A percentile compares a stretch with the other conserved stretches of the same genome.
These are phyloP conservation scores for Carassius auratus DNA, from an alignment of 2,113 vertebrate species.

Conservation along the genomic window DNA sequence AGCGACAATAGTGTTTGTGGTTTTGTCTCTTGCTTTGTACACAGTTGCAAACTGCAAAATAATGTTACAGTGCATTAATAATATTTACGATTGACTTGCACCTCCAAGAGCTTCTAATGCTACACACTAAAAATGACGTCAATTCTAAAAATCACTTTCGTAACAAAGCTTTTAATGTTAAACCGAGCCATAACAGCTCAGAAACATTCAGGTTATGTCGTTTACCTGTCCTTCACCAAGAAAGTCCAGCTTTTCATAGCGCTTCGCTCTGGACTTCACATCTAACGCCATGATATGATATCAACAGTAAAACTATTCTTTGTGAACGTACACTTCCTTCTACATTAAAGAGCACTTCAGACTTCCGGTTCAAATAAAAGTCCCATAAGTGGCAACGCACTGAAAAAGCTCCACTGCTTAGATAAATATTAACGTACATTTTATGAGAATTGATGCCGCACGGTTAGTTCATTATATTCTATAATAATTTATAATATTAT, in stretches of 20 bases:
- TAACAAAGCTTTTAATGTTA: no score
- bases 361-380: slow-evolving; percentile 71
- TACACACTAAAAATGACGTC: not conserved
- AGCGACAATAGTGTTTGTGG: slow-evolving; percentile 85
- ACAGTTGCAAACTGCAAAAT: slow-evolving; percentile 92
- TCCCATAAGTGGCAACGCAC: not conserved
- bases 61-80: not conserved
- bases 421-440: not conserved
- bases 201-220: not conserved
- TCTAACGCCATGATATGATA: slow-evolving; percentile 75
- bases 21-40: slow-evolving; percentile 93
- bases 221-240: slow-evolving; percentile 92
- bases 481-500: no score
- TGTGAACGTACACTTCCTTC: slow-evolving; percentile 58
- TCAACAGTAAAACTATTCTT: slow-evolving; percentile 49
- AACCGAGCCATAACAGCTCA: not conserved
- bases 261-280: slow-evolving; percentile 83
- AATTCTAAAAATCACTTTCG: no score
- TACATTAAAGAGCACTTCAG: slow-evolving; percentile 69
- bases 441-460: no score
- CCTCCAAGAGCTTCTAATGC: not conserved
- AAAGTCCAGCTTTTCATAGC: slow-evolving; percentile 93
- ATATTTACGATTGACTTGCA: not conserved
- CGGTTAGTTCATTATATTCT: no score
- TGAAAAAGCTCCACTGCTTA: not conserved